phyloP scores from a whole-genome alignment of 2,797 vertebrate species.

The Poeciliopsis infans region DNA sequence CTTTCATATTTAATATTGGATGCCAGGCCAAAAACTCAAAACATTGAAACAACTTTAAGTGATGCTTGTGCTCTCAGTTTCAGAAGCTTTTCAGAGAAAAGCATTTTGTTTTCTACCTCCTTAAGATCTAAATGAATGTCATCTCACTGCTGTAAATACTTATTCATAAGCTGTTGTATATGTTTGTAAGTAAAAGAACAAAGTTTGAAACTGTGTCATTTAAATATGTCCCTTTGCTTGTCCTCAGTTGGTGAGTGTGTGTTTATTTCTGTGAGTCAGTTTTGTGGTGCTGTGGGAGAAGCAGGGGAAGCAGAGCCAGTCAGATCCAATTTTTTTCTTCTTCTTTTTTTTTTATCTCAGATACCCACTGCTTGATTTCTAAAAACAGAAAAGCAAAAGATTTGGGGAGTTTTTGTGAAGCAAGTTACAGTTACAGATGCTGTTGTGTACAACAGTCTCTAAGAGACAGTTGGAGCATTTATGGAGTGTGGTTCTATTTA shows the following conservation, averaged over 20 bases:
- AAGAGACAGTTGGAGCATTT: neutral
- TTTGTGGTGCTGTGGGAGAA: neutral
- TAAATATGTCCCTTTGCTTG: slow-evolving; percentile 1
- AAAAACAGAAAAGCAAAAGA: neutral
- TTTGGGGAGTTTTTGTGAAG: neutral
- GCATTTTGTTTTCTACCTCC: slow-evolving; percentile 56
- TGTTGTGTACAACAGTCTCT: neutral
- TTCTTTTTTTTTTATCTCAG: neutral
- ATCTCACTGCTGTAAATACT: slow-evolving; percentile 54
- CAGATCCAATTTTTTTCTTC: neutral
- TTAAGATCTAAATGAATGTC: slow-evolving; percentile 43
- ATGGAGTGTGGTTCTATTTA: neutral
- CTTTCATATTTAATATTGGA: neutral
- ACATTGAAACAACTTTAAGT: neutral
- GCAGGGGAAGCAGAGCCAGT: neutral
- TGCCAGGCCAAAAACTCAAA: neutral
- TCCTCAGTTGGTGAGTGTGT: neutral
- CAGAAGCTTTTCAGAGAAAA: slow-evolving; percentile 6
- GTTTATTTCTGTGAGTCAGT: neutral
- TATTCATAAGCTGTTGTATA: slow-evolving; percentile 24
- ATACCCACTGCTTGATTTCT: neutral
- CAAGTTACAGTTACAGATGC: neutral
- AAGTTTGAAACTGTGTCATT: slow-evolving; percentile 14
- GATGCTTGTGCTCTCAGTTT: slow-evolving; percentile 3
- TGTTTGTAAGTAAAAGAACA: slow-evolving; percentile 47